phyloP scores from a whole-genome alignment of 2,113 vertebrate genomes.

The Turnix velox region DNA sequence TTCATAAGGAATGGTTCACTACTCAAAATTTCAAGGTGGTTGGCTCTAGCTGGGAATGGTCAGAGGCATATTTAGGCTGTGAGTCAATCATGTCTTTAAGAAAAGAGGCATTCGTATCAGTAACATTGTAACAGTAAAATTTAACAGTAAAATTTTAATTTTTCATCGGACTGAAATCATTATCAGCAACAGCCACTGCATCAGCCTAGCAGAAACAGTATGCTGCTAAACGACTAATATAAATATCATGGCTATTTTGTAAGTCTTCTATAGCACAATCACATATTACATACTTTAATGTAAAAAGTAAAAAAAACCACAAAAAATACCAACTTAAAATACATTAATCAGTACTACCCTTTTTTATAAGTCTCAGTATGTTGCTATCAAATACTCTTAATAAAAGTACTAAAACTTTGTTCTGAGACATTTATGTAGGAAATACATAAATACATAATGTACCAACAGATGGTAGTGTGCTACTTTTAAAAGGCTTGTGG shows the following conservation, averaged over 20 bases:
- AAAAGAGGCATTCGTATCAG: background rate
- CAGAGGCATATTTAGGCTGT: background rate
- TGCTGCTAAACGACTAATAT: background rate
- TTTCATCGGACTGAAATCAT: background rate
- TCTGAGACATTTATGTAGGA: background rate
- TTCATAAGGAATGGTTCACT: background rate
- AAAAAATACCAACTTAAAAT: background rate
- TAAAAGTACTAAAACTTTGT: background rate
- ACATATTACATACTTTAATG: background rate
- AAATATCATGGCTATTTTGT: background rate
- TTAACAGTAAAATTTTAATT: background rate
- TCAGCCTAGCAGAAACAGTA: background rate
- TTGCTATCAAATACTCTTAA: background rate
- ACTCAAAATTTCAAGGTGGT: background rate
- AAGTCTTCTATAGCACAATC: background rate
- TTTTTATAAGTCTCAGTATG: background rate
- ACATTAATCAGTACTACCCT: background rate
- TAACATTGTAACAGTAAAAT: background rate
- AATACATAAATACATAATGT: background rate
- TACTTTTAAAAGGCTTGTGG: background rate
- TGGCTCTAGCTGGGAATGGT: background rate
- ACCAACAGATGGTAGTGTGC: conserved; percentile 23
- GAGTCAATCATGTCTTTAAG: background rate
- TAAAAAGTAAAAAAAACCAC: background rate
- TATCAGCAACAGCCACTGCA: background rate